Percentiles rank a stretch among this genome's conserved stretches.
Evolutionary conservation across 2,888 invertebrate species (phyloP).

Genomic region (Byasa hedistus): DNA sequence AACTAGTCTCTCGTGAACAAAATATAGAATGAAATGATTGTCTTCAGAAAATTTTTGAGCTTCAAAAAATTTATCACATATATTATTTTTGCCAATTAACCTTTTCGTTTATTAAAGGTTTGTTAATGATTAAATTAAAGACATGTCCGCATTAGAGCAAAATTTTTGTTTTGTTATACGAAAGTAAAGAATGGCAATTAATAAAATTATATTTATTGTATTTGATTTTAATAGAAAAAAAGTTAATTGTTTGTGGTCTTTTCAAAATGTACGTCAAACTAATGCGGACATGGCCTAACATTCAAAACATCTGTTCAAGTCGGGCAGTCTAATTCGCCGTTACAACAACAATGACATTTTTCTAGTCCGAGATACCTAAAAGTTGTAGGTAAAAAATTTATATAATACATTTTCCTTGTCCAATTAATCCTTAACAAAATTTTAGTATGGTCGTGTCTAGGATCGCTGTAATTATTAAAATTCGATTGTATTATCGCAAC

Average conservation of each 20-base stretch:
- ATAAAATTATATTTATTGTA: too few species aligned
- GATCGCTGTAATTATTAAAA: slow-evolving; percentile 40
- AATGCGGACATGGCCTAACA: slow-evolving; percentile 26
- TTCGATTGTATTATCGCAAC: slow-evolving; percentile 19
- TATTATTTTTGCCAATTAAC: slow-evolving; percentile 21
- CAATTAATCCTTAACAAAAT: slow-evolving; percentile 55
- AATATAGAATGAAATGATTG: slow-evolving; percentile 22
- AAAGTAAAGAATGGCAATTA: neutral
- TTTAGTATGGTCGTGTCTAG: slow-evolving; percentile 63
- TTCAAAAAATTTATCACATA: slow-evolving; percentile 28
- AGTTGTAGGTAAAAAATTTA: slow-evolving; percentile 71
- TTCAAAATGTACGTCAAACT: neutral
- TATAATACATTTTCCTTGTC: slow-evolving; percentile 53
- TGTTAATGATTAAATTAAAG: neutral
- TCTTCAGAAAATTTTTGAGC: slow-evolving; percentile 27
- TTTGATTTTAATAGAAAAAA: neutral
- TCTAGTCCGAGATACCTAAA: slow-evolving; percentile 62
- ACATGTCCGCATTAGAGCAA: slow-evolving; percentile 14
- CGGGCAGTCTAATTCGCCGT: slow-evolving; percentile 35
- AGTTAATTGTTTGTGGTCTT: neutral
- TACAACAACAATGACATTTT: slow-evolving; percentile 58
- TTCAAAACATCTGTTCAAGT: slow-evolving; percentile 31
- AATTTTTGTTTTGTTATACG: neutral
- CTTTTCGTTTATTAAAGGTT: slow-evolving; percentile 1
- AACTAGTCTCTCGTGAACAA: slow-evolving; percentile 24